Conservation (phyloP, 2,888 invertebrate species). For the Parnassius orleans region DNA sequence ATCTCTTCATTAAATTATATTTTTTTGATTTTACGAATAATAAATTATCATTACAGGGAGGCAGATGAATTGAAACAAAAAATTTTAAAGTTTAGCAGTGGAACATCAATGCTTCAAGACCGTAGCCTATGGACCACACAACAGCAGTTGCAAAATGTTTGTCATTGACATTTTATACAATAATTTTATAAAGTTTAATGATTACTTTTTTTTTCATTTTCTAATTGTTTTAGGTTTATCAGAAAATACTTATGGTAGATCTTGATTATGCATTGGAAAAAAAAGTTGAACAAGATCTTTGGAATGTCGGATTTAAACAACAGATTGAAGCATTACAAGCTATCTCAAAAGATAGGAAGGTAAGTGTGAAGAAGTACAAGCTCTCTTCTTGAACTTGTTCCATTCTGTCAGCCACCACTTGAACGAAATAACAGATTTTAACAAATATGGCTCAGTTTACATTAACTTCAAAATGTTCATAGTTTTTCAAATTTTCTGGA, state of each 20-base stretch:
- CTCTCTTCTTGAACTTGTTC: no score
- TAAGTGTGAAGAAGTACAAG: constrained; percentile 41
- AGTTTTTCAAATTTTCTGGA: no score
- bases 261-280: constrained; percentile 93
- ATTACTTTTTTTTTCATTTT: background rate
- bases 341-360: constrained; percentile 90
- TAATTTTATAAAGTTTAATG: background rate
- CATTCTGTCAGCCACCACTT: no score
- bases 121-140: constrained; percentile 68
- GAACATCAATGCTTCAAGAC: constrained; percentile 71
- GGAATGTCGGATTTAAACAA: constrained; percentile 94
- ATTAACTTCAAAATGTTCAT: no score
- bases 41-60: constrained; percentile 72
- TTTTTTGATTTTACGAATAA: background rate
- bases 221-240: constrained; percentile 79
- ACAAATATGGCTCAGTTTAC: no score
- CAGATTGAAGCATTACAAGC: constrained; percentile 90
- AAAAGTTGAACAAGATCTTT: constrained; percentile 94
- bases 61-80: constrained; percentile 87
- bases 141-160: constrained; percentile 73
- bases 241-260: constrained; percentile 88
- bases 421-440: no score
- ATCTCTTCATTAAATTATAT: background rate
- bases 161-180: constrained; percentile 4
- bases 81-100: constrained; percentile 83